Conservation (phyloP, 2,888 invertebrate species). For the Caenorhabditis wallacei region DNA sequence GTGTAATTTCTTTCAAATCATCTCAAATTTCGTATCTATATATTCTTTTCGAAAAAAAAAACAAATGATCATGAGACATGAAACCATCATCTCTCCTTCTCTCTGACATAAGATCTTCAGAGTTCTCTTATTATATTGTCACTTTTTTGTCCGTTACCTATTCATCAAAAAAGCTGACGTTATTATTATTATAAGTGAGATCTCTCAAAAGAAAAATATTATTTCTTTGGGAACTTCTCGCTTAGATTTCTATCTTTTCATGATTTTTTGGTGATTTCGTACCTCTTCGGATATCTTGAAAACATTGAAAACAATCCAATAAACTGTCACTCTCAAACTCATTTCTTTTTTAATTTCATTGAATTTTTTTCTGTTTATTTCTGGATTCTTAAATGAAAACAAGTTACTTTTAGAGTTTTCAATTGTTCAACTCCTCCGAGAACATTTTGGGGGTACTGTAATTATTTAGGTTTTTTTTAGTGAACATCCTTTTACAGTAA, state of each 20-base stretch:
- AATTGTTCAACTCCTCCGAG: too few relatives aligned
- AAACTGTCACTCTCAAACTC: neutral
- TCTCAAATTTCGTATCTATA: conserved; percentile 39
- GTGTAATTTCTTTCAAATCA: conserved; percentile 9
- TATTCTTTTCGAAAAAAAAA: conserved; percentile 12
- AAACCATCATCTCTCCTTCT: neutral
- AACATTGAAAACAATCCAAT: conserved; percentile 19
- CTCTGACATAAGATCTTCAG: conserved; percentile 12
- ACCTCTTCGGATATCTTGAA: neutral
- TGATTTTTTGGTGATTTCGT: neutral
- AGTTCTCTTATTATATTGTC: conserved; percentile 20
- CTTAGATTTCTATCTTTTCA: neutral
- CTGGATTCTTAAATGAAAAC: conserved; percentile 10
- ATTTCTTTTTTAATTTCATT: neutral
- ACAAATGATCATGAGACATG: conserved; percentile 39
- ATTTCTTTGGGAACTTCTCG: neutral
- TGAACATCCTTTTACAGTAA: too few relatives aligned
- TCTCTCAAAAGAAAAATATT: too few relatives aligned
- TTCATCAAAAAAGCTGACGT: conserved; percentile 26
- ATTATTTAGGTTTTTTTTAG: too few relatives aligned
- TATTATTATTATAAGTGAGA: conserved; percentile 10
- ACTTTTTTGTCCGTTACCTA: conserved; percentile 9
- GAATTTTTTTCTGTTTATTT: neutral
- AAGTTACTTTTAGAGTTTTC: too few relatives aligned
- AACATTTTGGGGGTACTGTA: too few relatives aligned